Percentiles rank a stretch among this genome's conserved stretches.
These are phyloP conservation scores for Phacellophora camtschatica DNA, from an alignment of 30 jellyfish, hydroid and myxozoan species.

Conservation along the genomic window DNA sequence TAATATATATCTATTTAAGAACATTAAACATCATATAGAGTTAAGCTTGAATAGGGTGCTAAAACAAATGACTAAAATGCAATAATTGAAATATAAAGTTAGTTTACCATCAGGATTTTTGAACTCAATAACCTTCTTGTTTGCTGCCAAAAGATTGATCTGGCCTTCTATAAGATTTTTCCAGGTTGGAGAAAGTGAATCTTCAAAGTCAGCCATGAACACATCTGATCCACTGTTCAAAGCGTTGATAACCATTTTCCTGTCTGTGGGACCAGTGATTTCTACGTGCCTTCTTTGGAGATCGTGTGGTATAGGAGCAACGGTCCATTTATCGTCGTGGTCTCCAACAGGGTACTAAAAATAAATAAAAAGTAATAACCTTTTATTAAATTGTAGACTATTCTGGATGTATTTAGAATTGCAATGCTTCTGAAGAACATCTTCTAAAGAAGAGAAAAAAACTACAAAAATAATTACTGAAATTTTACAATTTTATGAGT, in stretches of 20 bases:
- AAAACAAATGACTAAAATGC: too few species aligned
- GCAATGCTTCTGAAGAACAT: too few species aligned
- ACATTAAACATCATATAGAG: too few species aligned
- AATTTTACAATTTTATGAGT: too few species aligned
- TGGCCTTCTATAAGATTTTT: slow-evolving; percentile 83
- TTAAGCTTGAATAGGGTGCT: too few species aligned
- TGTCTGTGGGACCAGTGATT: slow-evolving; percentile 92
- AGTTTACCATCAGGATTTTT: slow-evolving; percentile 91
- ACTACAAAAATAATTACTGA: too few species aligned
- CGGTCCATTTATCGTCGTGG: slow-evolving; percentile 79
- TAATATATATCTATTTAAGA: too few species aligned
- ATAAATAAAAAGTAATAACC: background rate
- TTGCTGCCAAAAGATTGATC: slow-evolving; percentile 78
- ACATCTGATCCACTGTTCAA: slow-evolving; percentile 93
- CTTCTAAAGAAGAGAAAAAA: too few species aligned
- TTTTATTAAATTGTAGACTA: too few species aligned
- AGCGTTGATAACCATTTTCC: slow-evolving; percentile 93
- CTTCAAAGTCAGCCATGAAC: slow-evolving; percentile 97
- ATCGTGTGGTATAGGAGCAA: slow-evolving; percentile 87
- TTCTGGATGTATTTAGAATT: too few species aligned
- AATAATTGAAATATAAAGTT: too few species aligned
- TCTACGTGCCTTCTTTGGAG: slow-evolving; percentile 84
- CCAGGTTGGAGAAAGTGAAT: slow-evolving; percentile 91
- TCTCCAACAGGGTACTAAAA: slow-evolving; percentile 73
- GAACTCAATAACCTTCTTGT: slow-evolving; percentile 62